Evolutionary conservation across 2,888 invertebrate species (phyloP), one percentile per base, ranked within the genome.

Genomic region (Odontocerum albicorne): DNA sequence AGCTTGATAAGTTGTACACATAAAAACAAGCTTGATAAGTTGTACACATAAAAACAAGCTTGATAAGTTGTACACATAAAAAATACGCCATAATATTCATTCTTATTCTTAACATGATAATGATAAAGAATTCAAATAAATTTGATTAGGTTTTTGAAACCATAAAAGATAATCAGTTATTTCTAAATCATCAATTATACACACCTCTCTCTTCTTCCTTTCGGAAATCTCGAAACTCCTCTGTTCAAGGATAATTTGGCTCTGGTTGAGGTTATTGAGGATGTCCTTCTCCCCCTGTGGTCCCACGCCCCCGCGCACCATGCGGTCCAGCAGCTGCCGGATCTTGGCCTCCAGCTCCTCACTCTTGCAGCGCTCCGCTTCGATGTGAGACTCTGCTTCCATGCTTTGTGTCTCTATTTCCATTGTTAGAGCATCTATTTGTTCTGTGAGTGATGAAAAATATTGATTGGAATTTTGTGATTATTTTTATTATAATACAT

Each of bases 191-290:
- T 10, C n/a, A n/a, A 45, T 12, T 19, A 38, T 35, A 39, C 54
- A 60, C 64, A 82, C 87, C 63, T 80, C 83, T 56, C 96, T 83
- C 67, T 96, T 84, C 75, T 88, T 90, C 62, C 96, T 82, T 68
- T 96, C 96, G 0, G 93, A 89, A 58, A 99, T 92, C 75, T 97
- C 96, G 39, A 83, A 78, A 55, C 89, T 80, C 57, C 88, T 84
- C 68, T 90, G 88, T 67, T 97, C 94, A 49, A 99, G 75, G 50
- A 91, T 90, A 62, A 89, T 79, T 70, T 96, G 94, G 65, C 95
- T 94, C 70, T 96, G 92, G 68, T 94, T 94, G 13, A 98, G 94
- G 66, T 96, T 92, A 71, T 96, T 96, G 32, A 97, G 83, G 50
- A 99, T 90, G 71, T 96, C 95, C 69, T 92, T 93, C 21, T 61